phyloP scores from a whole-genome alignment of 2,888 invertebrate genomes.

The Exocentrus adspersus region DNA sequence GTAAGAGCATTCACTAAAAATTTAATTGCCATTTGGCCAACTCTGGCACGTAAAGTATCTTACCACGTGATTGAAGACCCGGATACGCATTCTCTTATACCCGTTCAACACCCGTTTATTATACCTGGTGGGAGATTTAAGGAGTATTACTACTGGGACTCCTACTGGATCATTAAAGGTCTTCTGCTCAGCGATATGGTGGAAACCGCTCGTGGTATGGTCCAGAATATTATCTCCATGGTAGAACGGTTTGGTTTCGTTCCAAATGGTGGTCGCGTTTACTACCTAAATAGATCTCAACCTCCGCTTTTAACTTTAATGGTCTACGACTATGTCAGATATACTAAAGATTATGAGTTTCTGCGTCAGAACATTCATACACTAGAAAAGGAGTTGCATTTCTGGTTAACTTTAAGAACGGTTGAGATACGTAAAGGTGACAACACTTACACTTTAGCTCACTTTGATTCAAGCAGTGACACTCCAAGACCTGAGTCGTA shows the following conservation, averaged over 20 bases:
- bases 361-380: slow-evolving; percentile 71
- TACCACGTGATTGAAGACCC: slow-evolving; percentile 74
- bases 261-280: slow-evolving; percentile 92
- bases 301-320: slow-evolving; percentile 84
- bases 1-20: slow-evolving; percentile 77
- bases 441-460: slow-evolving; percentile 72
- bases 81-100: slow-evolving; percentile 85
- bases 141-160: slow-evolving; percentile 95
- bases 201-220: slow-evolving; percentile 82
- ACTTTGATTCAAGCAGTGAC: slow-evolving; percentile 78
- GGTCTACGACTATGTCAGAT: slow-evolving; percentile 81
- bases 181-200: slow-evolving; percentile 87
- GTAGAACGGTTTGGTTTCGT: slow-evolving; percentile 83
- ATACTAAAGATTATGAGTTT: slow-evolving; percentile 76
- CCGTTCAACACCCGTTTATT: slow-evolving; percentile 84
- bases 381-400: slow-evolving; percentile 82
- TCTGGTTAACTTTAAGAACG: slow-evolving; percentile 83
- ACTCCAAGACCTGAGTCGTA: slow-evolving; percentile 94
- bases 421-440: slow-evolving; percentile 72
- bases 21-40: slow-evolving; percentile 79
- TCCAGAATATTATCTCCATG: slow-evolving; percentile 85
- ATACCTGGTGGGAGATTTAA: slow-evolving; percentile 92
- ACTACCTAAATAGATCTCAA: slow-evolving; percentile 85
- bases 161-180: slow-evolving; percentile 93
- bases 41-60: slow-evolving; percentile 81